Evolutionary conservation across 2,797 vertebrate genomes (phyloP).

Genomic region (Pelochelys cantorii): DNA sequence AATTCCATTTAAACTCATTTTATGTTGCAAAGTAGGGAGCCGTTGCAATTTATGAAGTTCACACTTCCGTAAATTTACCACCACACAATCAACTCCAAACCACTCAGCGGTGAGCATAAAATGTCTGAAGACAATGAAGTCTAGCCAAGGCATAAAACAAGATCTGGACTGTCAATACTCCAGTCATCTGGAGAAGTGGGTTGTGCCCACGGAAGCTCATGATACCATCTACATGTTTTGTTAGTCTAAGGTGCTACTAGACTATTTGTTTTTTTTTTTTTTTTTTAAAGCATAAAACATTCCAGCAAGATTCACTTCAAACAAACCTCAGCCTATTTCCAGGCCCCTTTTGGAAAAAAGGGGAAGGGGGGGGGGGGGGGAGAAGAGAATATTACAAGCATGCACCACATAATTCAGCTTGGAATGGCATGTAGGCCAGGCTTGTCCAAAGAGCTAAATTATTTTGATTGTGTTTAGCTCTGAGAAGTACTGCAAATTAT

Average conservation of each 20-base stretch:
- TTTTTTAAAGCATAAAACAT: neutral
- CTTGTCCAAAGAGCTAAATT: neutral
- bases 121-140: neutral
- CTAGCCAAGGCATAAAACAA: neutral
- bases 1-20: neutral
- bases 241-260: no score
- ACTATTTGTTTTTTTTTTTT: no score
- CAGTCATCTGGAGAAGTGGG: no score
- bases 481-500: neutral
- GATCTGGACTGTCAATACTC: no score
- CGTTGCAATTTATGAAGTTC: neutral
- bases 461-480: neutral
- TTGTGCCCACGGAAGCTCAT: no score
- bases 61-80: neutral
- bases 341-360: rapidly evolving
- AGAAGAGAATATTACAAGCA: neutral
- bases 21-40: neutral
- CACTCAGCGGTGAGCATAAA: neutral
- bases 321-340: neutral
- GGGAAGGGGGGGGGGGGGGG: no score
- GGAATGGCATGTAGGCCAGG: rapidly evolving
- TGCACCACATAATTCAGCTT: neutral
- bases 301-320: neutral
- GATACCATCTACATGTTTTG: no score
- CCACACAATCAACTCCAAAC: neutral